Evolutionary conservation across 2,888 invertebrate species (phyloP), one percentile per base, ranked within the genome.

Genomic region (Branchipolynoe longqiensis): DNA sequence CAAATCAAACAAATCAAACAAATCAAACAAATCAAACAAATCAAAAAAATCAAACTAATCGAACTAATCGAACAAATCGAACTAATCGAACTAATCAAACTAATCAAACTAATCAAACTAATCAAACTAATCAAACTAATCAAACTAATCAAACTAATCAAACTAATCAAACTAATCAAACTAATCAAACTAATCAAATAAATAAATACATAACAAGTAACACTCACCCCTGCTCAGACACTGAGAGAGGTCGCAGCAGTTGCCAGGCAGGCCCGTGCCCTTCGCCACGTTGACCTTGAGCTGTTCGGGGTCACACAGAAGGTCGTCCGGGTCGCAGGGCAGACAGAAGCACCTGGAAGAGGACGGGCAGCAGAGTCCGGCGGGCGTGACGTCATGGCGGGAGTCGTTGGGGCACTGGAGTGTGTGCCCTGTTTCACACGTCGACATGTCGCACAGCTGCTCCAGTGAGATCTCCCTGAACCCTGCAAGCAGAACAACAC

Each of bases 391-490:
- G 0, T 36, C 69, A 18, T 36, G 18, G 36, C 36, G 4, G 22
- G 69, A 36, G 69, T 69, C 69, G 36, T 69, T 69, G n/a, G 69
- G 69, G 36, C 69, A 69, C 22, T 12, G 33, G 36, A 69, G 38
- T 4, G 36, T 22, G 1, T 69, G 69, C 1, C 38, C 69, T n/a
- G 36, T 69, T 38, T 69, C 69, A 38, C 69, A 69, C 36, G 69
- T 8, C 8, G 38, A 33, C 8, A 38, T 18, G 38, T 69, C 69
- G 38, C 69, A 69, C 12, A 69, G 36, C 69, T 69, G 69, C 36
- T 38, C 69, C 33, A 69, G 69, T 18, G 69, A 69, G 14, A 69
- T 31, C n/a, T 69, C 69, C n/a, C n/a, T n/a, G n/a, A n/a, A n/a
- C n/a, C n/a, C n/a, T n/a, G n/a, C n/a, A n/a, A n/a, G n/a, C n/a